Evolutionary conservation across 2,888 invertebrate species (phyloP), one percentile per base, ranked within the genome.

Genomic region (Ophion slaviceki): DNA sequence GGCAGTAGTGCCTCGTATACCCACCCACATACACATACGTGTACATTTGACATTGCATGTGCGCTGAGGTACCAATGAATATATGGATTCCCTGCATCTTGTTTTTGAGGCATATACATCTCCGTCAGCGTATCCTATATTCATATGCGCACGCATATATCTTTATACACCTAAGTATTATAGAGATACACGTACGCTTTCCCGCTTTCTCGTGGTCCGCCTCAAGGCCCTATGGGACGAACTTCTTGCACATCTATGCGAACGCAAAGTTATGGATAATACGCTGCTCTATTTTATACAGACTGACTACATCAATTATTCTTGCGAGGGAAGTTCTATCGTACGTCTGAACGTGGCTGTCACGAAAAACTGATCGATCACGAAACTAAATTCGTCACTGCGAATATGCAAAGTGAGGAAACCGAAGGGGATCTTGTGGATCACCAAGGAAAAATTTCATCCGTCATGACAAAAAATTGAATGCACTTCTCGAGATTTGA

Each of bases 161-260:
- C 11, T 53, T 14, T 32, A 45, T 11, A 24, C 40, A 20, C n/a
- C n/a, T 11, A 47, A n/a, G 24, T 72, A 80, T 66, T 40, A 40
- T 40, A 40, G 40, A 40, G 40, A 40, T 40, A 40, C 40, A 40
- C 40, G 40, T 40, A 40, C 40, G 40, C 40, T 40, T 40, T 6
- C 8, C 40, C 40, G 8, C 40, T 17, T 64, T 62, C 79, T 62
- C 64, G 62, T 47, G 45, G 68, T 81, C 62, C 24, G 40, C 64
- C 72, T 61, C 68, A n/a, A 47, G 6, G 36, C 32, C 77, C 47
- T 45, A 75, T 68, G 81, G 61, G 68, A 75, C 59, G 20, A 81
- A 68, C 81, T 81, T n/a, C 7, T 24, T 66, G 45, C n/a, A 45
- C 68, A 68, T 40, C 67, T 24, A 24, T 67, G 57, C 7, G 66